Evolutionary conservation across 1,140 invertebrate genomes (phyloP), one percentile per base, ranked within the genome.

Genomic region (Berghia stephanieae): DNA sequence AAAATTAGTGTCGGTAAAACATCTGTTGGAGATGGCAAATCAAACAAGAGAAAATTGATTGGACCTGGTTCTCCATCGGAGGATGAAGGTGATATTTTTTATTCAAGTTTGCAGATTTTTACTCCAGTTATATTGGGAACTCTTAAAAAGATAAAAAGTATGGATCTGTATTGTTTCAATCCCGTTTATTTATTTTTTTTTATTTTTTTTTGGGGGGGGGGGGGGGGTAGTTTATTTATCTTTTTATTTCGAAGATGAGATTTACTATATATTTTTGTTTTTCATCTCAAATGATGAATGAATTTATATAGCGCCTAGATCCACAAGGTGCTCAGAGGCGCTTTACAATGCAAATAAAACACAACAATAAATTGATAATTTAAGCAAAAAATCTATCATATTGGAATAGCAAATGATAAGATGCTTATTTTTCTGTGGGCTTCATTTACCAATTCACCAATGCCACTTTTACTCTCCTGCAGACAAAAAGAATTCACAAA

Each of bases 31-130:
- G 86, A 88, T 69, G 79, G 81, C 31, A 88, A 85, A 75, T 60
- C 79, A 34, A 77, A 84, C 78, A 88, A 88, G 80, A 81, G 86
- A 70, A 88, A 88, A 80, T 71, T 86, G 38, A 49, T 83, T 10
- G 80, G 80, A 42, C 78, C 86, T 63, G 80, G 80, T 3, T 84
- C 84, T 31, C 81, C 81, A 13, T 57, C 82, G 60, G 85, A 86
- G 69, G 86, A 88, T 69, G 86, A 86, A 77, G 86, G 85, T 86
- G 66, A 77, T 78, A 43, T 27, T 44, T 40, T 34, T 4, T 63
- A 21, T 43, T 63, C n/a, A 34, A 52, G 57, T 75, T 68, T 63
- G 27, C 8, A 63, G 16, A 43, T 71, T 38, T 27, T 44, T 38
- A 46, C 5, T 43, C 5, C 46, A n/a, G 38, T 71, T 27, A 71